These are phyloP conservation scores for Actinopyga echinites DNA, from an alignment of 53 echinoderm and acorn worm genomes.

Conservation along the genomic window DNA sequence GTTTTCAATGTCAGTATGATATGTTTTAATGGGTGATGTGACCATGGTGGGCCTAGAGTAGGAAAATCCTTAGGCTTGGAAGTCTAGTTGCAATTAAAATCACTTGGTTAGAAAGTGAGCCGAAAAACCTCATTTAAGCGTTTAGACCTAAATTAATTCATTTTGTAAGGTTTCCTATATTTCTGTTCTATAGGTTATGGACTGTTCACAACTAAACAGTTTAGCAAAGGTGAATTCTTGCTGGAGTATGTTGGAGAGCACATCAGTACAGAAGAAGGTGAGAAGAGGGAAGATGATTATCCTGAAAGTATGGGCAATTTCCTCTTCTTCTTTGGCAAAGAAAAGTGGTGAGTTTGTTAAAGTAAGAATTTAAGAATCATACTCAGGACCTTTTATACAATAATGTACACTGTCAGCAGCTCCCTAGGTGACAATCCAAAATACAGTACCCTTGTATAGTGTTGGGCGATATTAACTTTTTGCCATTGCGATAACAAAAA, in stretches of 20 bases:
- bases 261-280: neutral
- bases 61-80: no score
- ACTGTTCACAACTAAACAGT: neutral
- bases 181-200: neutral
- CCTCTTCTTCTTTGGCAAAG: conserved; percentile 17
- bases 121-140: neutral
- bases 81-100: neutral
- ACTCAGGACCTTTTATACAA: neutral
- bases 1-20: no score
- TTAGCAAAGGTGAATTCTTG: neutral
- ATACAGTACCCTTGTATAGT: neutral
- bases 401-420: neutral
- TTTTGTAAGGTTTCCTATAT: neutral
- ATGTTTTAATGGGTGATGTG: no score
- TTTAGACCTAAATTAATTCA: neutral
- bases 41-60: no score
- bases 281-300: neutral
- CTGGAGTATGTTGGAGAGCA: conserved; percentile 1
- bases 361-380: neutral
- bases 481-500: no score
- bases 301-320: neutral
- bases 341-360: conserved; percentile 13
- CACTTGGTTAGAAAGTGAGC: neutral
- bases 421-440: neutral
- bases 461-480: no score